These are phyloP conservation scores for Coptodon rendalli DNA, from an alignment of 2,113 vertebrate genomes.

Conservation along the genomic window DNA sequence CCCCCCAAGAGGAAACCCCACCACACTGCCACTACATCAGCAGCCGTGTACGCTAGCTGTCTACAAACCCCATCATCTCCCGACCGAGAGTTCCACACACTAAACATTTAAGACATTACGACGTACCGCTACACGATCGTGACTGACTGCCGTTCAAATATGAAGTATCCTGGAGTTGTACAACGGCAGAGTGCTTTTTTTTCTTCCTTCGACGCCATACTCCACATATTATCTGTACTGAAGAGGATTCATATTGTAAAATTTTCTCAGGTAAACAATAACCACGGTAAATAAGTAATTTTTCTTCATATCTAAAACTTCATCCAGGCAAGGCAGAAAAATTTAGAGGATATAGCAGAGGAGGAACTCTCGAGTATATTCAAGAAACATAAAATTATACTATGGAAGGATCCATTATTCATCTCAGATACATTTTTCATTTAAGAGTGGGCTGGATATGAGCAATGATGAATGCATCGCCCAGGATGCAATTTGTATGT, in stretches of 20 bases:
- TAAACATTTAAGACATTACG: background rate
- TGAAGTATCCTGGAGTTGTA: background rate
- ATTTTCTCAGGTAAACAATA: constrained; percentile 58
- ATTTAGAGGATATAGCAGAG: constrained; percentile 46
- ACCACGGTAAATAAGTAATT: constrained; percentile 46
- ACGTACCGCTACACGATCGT: background rate
- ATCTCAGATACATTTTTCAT: constrained; percentile 79
- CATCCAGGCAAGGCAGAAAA: constrained; percentile 11
- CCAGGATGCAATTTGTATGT: constrained; percentile 80
- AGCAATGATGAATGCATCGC: constrained; percentile 76
- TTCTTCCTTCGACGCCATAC: background rate
- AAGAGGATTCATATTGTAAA: constrained; percentile 15
- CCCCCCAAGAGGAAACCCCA: constrained; percentile 29
- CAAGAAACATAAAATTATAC: constrained; percentile 74
- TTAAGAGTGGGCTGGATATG: constrained; percentile 73
- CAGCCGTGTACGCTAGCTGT: background rate
- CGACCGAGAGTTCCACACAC: constrained; percentile 3
- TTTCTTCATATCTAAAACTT: constrained; percentile 64
- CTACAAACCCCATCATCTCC: background rate
- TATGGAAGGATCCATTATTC: constrained; percentile 75
- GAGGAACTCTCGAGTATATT: constrained; percentile 61
- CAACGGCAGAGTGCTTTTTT: background rate
- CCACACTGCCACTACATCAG: background rate
- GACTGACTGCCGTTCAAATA: constrained; percentile 16
- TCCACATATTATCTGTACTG: background rate